Conservation (phyloP, 2,113 vertebrate genomes). For the Cyprinus carpio region DNA sequence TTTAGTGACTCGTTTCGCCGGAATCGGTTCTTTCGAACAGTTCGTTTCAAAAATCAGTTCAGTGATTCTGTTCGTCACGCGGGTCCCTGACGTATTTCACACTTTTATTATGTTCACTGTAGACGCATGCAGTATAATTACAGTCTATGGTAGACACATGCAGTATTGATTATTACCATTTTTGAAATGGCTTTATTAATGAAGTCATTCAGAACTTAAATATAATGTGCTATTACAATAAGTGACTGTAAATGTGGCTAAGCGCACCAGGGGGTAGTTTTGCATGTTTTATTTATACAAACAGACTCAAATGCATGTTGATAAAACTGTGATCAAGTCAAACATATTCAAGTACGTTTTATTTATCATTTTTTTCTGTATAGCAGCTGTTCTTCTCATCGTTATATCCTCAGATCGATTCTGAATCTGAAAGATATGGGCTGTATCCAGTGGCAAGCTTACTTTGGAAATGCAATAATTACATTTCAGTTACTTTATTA, state of each 20-base stretch:
- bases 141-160: neutral
- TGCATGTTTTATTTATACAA: neutral
- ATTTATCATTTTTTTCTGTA: neutral
- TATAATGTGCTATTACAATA: neutral
- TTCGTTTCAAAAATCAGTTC: neutral
- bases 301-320: neutral
- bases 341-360: neutral
- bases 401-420: neutral
- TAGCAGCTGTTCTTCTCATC: neutral
- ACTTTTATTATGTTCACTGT: neutral
- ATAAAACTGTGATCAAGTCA: neutral
- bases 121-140: neutral
- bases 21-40: neutral
- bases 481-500: too few species aligned
- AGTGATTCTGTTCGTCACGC: neutral
- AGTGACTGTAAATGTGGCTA: too few species aligned
- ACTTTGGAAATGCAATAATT: too few species aligned
- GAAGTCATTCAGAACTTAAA: neutral
- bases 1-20: neutral
- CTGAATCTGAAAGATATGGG: neutral
- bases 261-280: neutral
- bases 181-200: neutral
- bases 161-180: neutral
- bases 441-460: neutral
- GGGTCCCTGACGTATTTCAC: neutral